Evolutionary conservation across 1,140 invertebrate genomes (phyloP), one percentile per base, ranked within the genome.

Genomic region (Tetramorium parvispinum): DNA sequence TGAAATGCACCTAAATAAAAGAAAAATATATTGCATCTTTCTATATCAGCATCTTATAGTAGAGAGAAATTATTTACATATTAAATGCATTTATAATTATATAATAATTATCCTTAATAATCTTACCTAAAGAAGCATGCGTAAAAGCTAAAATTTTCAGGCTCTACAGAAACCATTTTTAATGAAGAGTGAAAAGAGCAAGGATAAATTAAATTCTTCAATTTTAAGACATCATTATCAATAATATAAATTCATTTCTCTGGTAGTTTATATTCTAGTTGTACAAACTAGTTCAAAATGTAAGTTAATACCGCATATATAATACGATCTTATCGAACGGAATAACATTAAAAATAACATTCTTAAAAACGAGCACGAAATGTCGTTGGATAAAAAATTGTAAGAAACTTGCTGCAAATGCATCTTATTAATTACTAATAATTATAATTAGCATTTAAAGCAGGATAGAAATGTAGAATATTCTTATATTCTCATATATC

Each of bases 281-380:
- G 79, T 81, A 85, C 87, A 89, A 82, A 18, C 6, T 71, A 2
- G 11, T 51, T 18, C 4, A 18, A 82, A 88, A 91, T 76, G 68
- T 53, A 73, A 86, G 49, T 82, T 76, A 88, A 87, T 86, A 82
- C 71, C 78, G 91, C 91, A 89, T 89, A 81, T 70, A 43, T 40
- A 21, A 2, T 1, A 0, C 16, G 2, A 71, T 49, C 43, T 51
- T 10, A 18, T 32, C 7, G 16, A 51, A 49, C 0, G 0, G 2
- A 70, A 40, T 21, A 66, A 13, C 11, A 66, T 24, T 49, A 3
- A 70, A 49, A 49, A 5, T 46, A 21, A 49, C 11, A 13, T 40
- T 57, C 53, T 24, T 40, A 37, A 16, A 76, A 59, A 57, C 32
- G 24, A 76, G 53, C 53, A 76, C 40, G 43, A 59, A 55, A 75